Percentiles rank a stretch among this genome's conserved stretches.
Evolutionary conservation across 2,888 invertebrate species (phyloP).

Genomic region (Pollenia amentaria): DNA sequence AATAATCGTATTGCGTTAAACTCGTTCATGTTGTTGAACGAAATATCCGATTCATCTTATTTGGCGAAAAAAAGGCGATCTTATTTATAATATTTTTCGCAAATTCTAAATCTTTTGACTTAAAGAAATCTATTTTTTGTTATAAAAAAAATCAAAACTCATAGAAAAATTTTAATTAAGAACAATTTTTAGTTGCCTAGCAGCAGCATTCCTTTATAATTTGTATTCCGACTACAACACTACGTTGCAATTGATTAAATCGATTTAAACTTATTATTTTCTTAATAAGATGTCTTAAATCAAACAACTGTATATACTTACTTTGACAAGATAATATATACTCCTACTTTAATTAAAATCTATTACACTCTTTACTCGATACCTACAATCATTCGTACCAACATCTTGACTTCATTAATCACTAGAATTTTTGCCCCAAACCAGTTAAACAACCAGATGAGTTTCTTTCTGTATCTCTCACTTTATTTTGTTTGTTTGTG

Average conservation of each 20-base stretch:
- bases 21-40: too few relatives aligned
- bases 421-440: slow-evolving; percentile 61
- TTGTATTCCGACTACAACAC: neutral
- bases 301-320: neutral
- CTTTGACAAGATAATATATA: slow-evolving; percentile 41
- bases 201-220: neutral
- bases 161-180: too few relatives aligned
- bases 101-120: too few relatives aligned
- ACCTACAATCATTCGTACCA: slow-evolving; percentile 8
- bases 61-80: too few relatives aligned
- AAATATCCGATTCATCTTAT: too few relatives aligned
- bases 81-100: too few relatives aligned
- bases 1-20: too few relatives aligned
- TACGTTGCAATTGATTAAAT: slow-evolving; percentile 1
- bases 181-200: too few relatives aligned
- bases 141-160: too few relatives aligned
- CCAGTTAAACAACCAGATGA: slow-evolving; percentile 61
- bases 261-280: slow-evolving; percentile 15
- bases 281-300: slow-evolving; percentile 42
- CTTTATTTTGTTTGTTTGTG: slow-evolving; percentile 34
- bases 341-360: slow-evolving; percentile 58
- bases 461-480: slow-evolving; percentile 12
- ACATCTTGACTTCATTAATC: slow-evolving; percentile 57
- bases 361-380: slow-evolving; percentile 24
- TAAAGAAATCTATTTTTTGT: too few relatives aligned